Conservation (phyloP, 2,888 invertebrate genomes). For the Conistra vaccinii region DNA sequence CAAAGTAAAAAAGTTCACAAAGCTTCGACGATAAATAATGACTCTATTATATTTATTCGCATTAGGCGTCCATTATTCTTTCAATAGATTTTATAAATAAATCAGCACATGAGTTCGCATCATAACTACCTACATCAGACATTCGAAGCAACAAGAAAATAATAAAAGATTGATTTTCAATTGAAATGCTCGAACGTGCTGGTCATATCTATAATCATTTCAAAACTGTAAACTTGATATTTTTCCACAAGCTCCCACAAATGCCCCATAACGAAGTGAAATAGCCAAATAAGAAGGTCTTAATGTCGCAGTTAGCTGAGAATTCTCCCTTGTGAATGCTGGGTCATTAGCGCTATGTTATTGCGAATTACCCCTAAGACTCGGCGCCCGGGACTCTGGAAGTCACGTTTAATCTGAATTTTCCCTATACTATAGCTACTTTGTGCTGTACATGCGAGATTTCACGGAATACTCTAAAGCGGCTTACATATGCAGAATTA, state of each 20-base stretch:
- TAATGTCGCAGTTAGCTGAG: conserved; percentile 88
- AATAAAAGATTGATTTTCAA: conserved; percentile 40
- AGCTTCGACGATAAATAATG: neutral
- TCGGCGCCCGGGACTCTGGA: conserved; percentile 72
- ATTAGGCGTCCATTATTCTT: neutral
- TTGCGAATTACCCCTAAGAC: conserved; percentile 86
- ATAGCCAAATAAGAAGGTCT: conserved; percentile 89
- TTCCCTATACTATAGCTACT: conserved; percentile 77
- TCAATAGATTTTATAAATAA: conserved; percentile 24
- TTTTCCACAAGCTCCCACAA: conserved; percentile 81
- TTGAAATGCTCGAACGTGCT: conserved; percentile 53
- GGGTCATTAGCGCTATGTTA: conserved; percentile 89
- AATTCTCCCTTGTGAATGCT: conserved; percentile 87
- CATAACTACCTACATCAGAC: conserved; percentile 10
- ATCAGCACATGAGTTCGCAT: conserved; percentile 1
- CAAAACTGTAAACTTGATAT: conserved; percentile 75
- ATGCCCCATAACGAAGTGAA: conserved; percentile 87
- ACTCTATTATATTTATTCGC: neutral
- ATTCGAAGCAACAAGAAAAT: conserved; percentile 13
- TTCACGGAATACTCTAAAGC: conserved; percentile 72
- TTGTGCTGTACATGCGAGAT: conserved; percentile 74
- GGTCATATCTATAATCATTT: conserved; percentile 59
- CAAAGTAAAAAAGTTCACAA: conserved; percentile 3
- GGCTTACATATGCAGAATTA: conserved; percentile 75
- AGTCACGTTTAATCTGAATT: conserved; percentile 86